Evolutionary conservation across 2,888 invertebrate genomes (phyloP), one percentile per base, ranked within the genome.

Genomic region (Rhimphoctona megacephalus): DNA sequence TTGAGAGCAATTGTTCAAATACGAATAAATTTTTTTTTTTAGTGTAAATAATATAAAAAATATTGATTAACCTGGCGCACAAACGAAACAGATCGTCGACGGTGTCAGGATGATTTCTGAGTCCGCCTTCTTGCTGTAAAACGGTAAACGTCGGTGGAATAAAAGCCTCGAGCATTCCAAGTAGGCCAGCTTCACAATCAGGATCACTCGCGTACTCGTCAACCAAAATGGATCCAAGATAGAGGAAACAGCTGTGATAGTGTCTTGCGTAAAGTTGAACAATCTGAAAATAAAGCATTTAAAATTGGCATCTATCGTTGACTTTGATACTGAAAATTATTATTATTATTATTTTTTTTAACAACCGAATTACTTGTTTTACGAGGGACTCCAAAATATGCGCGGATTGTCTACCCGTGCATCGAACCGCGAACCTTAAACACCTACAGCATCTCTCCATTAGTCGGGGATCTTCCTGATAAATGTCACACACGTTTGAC

Each of bases 11-110:
- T 43, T 43, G 11, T 43, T 43, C 0, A 14, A 43, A 43, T 43
- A 43, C 14, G 14, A 43, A 43, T 43, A 33, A 33, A 33, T 43
- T 11, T 2, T 43, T 9, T 19, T 5, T 19, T 49, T 46, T 11
- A 46, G 19, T 49, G 19, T 7, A n/a, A 49, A 49, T 49, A 7
- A 49, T 49, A 19, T 6, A 19, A n/a, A n/a, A 19, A 49, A 49
- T 49, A 49, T 19, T 49, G 49, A 43, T 69, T 66, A 90, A 95
- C 95, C 97, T 95, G 74, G 96, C 96, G 91, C 97, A 97, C 52
- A 98, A 95, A 73, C 98, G 95, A 95, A 99, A 99, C 89, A 99
- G 96, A 93, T 99, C 99, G 93, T 99, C 99, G 0, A 99, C 98
- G 0, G 99, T 99, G 92, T 99, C 99, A 0, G 99, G 99, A 95